Conservation (phyloP, 2,797 vertebrate species). For the Trachurus trachurus region DNA sequence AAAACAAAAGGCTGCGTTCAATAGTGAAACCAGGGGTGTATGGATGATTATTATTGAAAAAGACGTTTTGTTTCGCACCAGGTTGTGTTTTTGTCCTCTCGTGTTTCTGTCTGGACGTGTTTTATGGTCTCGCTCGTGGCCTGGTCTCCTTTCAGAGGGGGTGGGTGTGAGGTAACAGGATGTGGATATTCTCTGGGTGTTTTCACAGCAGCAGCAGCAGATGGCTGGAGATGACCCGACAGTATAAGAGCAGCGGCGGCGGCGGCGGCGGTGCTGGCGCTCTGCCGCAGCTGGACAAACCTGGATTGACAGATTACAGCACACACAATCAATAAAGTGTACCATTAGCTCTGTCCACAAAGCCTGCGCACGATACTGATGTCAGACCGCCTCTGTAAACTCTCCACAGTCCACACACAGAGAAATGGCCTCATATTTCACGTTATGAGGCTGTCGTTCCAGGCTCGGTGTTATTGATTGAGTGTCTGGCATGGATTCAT, state of each 20-base stretch:
- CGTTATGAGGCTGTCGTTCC: conserved; percentile 41
- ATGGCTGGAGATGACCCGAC: conserved; percentile 72
- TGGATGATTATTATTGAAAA: background rate
- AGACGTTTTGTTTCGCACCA: background rate
- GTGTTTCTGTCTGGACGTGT: conserved; percentile 8
- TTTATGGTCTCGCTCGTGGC: conserved; percentile 12
- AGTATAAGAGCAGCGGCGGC: background rate
- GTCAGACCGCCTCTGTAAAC: conserved; percentile 61
- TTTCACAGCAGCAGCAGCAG: conserved; percentile 35
- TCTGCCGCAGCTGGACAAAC: conserved; percentile 60
- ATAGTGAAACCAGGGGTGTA: background rate
- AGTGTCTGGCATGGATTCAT: conserved; percentile 44
- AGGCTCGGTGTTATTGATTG: conserved; percentile 62
- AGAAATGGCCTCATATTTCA: conserved; percentile 59
- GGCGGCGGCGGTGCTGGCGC: conserved; percentile 42
- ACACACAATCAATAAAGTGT: conserved; percentile 72
- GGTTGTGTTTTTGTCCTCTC: conserved; percentile 1
- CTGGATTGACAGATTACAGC: conserved; percentile 76
- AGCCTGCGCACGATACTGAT: conserved; percentile 61
- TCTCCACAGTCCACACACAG: conserved; percentile 49
- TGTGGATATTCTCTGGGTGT: conserved; percentile 33
- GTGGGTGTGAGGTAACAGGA: conserved; percentile 20
- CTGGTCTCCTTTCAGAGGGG: conserved; percentile 29
- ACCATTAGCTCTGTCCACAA: conserved; percentile 75
- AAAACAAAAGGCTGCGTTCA: background rate